phyloP scores from a whole-genome alignment of 2,888 invertebrate genomes.

The Shargacucullia verbasci region DNA sequence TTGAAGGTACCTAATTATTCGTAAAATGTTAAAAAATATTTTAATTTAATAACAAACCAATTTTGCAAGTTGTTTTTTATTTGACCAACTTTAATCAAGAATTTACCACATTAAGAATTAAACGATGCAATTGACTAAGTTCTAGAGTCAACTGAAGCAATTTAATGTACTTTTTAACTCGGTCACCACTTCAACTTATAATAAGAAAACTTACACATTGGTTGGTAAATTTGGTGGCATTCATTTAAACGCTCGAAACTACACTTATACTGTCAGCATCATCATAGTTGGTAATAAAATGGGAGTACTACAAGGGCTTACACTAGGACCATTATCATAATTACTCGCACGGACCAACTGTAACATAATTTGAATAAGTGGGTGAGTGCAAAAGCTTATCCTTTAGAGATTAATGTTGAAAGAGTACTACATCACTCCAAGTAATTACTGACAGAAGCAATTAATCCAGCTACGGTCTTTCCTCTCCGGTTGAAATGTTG shows the following conservation, averaged over 20 bases:
- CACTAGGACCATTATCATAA: conserved; percentile 51
- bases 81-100: conserved; percentile 11
- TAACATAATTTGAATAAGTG: conserved; percentile 57
- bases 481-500: conserved; percentile 51
- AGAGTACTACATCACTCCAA: conserved; percentile 62
- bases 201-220: conserved; percentile 58
- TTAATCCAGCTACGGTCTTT: conserved; percentile 58
- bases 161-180: conserved; percentile 53
- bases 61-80: background rate
- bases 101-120: conserved; percentile 28
- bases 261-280: conserved; percentile 28
- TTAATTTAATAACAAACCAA: background rate
- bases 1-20: conserved; percentile 3
- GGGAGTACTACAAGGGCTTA: conserved; percentile 35
- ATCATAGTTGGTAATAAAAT: conserved; percentile 27
- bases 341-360: conserved; percentile 46
- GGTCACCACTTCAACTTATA: conserved; percentile 52
- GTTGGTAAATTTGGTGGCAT: conserved; percentile 32
- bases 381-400: conserved; percentile 57
- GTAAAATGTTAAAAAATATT: background rate
- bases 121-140: conserved; percentile 42
- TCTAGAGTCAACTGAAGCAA: conserved; percentile 45
- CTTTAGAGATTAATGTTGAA: conserved; percentile 63
- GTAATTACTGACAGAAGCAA: conserved; percentile 64
- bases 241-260: conserved; percentile 38